phyloP scores from a whole-genome alignment of 1,140 invertebrate species.

The Aphaenogaster floridana region DNA sequence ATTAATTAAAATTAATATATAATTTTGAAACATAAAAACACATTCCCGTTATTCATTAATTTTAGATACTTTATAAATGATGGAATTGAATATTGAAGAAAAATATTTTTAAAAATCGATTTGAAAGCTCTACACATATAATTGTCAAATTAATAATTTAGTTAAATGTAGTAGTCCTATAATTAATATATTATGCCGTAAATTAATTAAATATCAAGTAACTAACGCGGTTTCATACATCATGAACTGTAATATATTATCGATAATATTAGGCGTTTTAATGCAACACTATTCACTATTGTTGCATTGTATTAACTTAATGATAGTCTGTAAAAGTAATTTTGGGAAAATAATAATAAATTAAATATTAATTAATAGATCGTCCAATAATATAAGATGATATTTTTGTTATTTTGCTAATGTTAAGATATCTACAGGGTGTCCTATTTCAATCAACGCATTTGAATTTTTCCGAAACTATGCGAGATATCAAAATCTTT shows the following conservation, averaged over 20 bases:
- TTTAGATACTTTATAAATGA: background rate
- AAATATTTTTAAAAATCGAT: background rate
- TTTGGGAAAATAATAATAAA: background rate
- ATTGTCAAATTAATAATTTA: conserved; percentile 27
- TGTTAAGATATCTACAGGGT: background rate
- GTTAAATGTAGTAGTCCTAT: conserved; percentile 12
- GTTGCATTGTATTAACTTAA: background rate
- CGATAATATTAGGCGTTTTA: background rate
- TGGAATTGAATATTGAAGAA: background rate
- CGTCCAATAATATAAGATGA: background rate
- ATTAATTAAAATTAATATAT: background rate
- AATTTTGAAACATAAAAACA: background rate
- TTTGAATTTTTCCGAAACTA: no score
- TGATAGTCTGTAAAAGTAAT: conserved; percentile 2
- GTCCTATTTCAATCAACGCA: no score
- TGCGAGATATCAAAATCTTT: no score
- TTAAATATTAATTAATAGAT: background rate
- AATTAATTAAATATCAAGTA: conserved; percentile 43
- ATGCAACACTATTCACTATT: background rate
- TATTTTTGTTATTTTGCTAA: background rate
- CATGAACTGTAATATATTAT: conserved; percentile 11
- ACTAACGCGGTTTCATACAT: background rate
- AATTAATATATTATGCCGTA: conserved; percentile 29
- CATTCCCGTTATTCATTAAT: background rate
- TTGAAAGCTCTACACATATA: background rate